Evolutionary conservation across 1,140 invertebrate genomes (phyloP), one percentile per base, ranked within the genome.

Genomic region (Drosophila lacteicornis): DNA sequence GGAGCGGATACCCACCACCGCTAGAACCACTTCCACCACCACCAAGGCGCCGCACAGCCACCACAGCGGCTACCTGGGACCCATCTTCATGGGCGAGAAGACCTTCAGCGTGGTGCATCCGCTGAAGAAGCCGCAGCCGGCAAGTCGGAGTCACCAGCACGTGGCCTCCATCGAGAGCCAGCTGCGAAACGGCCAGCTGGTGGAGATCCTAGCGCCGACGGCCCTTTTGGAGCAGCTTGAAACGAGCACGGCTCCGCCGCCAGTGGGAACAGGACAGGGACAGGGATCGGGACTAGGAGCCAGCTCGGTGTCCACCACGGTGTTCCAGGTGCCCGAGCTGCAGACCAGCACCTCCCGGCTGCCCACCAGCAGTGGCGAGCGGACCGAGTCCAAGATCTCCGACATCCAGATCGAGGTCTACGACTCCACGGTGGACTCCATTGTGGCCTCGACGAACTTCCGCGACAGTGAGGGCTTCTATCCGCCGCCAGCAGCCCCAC

Each of bases 361-460:
- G 73, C n/a, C 58, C 59, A 19, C 62, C 56, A 60, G 47, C 56
- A 60, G 51, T 42, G 22, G 47, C 13, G 56, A 77, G 40, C 90
- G 83, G 27, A 91, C 75, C 8, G 91, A 92, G 19, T 92, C 91
- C 12, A 92, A 91, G 59, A 92, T 92, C 30, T 92, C 91, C 1
- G 91, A 92, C 30, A 92, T 92, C 22, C 91, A 92, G 59, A 92
- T 92, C 9, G 91, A 92, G n/a, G 91, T 92, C 0, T 92, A 92
- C 5, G 91, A 92, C 50, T 92, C 91, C 7, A 92, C 91, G 0
- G 78, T 92, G 36, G 91, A 92, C 19, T 92, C 91, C 4, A 92
- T 92, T 7, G 82, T 92, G 45, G 84, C 91, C 3, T 91, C 91
- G 0, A 92, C 91, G 0, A 92, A 92, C 53, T 92, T 92, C 55